Base-by-base conservation (phyloP, 2,888 invertebrate species). In the Nomada flava region DNA sequence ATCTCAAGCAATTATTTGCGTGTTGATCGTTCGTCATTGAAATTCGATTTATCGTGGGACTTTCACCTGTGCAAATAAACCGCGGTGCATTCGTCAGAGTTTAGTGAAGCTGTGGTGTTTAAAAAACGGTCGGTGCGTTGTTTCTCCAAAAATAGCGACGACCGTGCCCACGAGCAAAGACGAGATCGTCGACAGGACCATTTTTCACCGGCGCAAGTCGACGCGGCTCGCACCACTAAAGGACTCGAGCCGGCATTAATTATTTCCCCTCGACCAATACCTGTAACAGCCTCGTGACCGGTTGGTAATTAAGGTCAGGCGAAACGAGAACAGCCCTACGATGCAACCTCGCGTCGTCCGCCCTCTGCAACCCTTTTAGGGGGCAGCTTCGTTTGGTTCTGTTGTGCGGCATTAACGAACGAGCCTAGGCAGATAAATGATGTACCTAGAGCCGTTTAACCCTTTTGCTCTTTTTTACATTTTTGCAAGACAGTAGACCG, bases 251-350 rank as follows among this genome's bases (percentile, higher is more conserved):
- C 42, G 13, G 57, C 79, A 79, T 81, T 81, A 74, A 81, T 81
- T 81, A 78, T 71, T 79, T 79, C 57, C 60, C 63, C 50, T 60
- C 75, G 69, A 42, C n/a, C 70, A 69, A 76, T 77, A 69, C 79
- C 52, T 62, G 67, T 60, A 72, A 76, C 67, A 85, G 85, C 86
- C 89, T 83, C 82, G 72, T 87, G 89, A 86, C 86, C 84, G 65
- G 76, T 52, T 47, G 57, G 86, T 87, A 88, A 89, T 89, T 89
- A 88, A 86, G 85, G 85, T 70, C 84, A 79, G 78, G 62, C 2
- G 60, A 77, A 70, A 78, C 50, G 74, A 81, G 76, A 76, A 82
- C 81, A 84, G 57, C 71, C 29, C 76, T 15, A 36, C 68, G 63
- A 64, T 76, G 62, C 75, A 63, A 55, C 47, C 55, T 23, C 50